A percentile compares a stretch with the other conserved stretches of the same genome.
phyloP scores from a whole-genome alignment of 2,888 invertebrate species.

The Urechis unicinctus region DNA sequence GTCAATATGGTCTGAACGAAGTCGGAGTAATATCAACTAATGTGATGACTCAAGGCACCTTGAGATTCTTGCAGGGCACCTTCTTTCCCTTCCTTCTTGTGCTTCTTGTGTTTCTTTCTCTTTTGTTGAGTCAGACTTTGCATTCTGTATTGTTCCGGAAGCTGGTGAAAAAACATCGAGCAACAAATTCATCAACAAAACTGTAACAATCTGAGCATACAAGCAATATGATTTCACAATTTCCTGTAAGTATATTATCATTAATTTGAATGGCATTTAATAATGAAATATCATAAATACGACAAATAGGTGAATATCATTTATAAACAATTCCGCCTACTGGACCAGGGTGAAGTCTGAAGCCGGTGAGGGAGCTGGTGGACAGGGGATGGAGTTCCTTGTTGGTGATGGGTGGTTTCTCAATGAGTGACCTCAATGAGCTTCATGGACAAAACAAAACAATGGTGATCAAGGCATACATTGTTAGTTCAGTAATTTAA shows the following conservation, averaged over 20 bases:
- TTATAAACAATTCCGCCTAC: constrained; percentile 47
- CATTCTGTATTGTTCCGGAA: constrained; percentile 91
- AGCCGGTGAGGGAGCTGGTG: constrained; percentile 83
- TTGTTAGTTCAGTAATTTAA: too few relatives aligned
- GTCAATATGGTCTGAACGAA: background rate
- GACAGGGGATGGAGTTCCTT: constrained; percentile 81
- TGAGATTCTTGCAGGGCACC: constrained; percentile 35
- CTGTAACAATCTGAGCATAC: too few relatives aligned
- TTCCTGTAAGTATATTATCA: too few relatives aligned
- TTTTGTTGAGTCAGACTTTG: constrained; percentile 85
- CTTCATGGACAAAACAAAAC: constrained; percentile 60
- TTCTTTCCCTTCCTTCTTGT: constrained; percentile 54
- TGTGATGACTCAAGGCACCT: constrained; percentile 22
- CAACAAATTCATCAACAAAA: too few relatives aligned
- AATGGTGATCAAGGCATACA: background rate
- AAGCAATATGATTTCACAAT: too few relatives aligned
- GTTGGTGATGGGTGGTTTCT: constrained; percentile 82
- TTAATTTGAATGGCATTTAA: too few relatives aligned
- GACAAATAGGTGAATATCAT: background rate
- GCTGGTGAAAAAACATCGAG: constrained; percentile 56
- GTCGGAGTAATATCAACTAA: background rate
- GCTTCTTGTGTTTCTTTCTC: constrained; percentile 92
- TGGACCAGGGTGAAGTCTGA: constrained; percentile 90
- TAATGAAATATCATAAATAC: background rate
- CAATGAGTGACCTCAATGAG: constrained; percentile 86